phyloP scores from a whole-genome alignment of 2,797 vertebrate species.

The Meda fulgida region DNA sequence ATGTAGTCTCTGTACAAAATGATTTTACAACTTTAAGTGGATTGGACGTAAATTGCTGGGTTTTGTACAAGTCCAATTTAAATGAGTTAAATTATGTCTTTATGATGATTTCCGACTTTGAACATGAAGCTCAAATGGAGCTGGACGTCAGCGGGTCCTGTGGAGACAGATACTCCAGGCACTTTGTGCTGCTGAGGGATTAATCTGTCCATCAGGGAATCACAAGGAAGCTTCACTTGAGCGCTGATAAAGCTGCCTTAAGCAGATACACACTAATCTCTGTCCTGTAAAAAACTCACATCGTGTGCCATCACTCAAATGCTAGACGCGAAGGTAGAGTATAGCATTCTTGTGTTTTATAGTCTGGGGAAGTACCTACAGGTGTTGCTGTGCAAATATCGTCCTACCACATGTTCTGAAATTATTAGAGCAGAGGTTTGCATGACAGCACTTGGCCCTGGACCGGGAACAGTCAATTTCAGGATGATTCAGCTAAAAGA shows the following conservation, averaged over 20 bases:
- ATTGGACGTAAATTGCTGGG: neutral
- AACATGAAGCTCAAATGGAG: slow-evolving; percentile 10
- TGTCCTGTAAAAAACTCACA: slow-evolving; percentile 10
- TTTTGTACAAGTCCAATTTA: neutral
- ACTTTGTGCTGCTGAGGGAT: slow-evolving; percentile 34
- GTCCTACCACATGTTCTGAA: slow-evolving; percentile 62
- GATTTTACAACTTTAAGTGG: neutral
- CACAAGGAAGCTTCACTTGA: slow-evolving; percentile 36
- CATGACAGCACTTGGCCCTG: slow-evolving; percentile 64
- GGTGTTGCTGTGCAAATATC: slow-evolving; percentile 65
- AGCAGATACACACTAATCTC: slow-evolving; percentile 27
- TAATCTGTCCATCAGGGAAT: slow-evolving; percentile 46
- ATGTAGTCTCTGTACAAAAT: neutral
- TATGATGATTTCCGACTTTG: neutral
- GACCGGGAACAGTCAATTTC: slow-evolving; percentile 70
- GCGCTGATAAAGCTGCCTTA: slow-evolving; percentile 31
- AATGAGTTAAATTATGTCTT: neutral
- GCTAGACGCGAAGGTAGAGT: slow-evolving; percentile 24
- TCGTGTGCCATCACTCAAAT: slow-evolving; percentile 42
- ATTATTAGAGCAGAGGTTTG: slow-evolving; percentile 67
- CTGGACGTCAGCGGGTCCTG: slow-evolving; percentile 10
- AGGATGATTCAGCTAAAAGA: slow-evolving; percentile 74
- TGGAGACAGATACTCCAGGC: slow-evolving; percentile 11
- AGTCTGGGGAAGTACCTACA: slow-evolving; percentile 73
- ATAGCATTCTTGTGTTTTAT: slow-evolving; percentile 54